Evolutionary conservation across 2,113 vertebrate genomes (phyloP).

Genomic region (Pseudolaguvia tuberculata): DNA sequence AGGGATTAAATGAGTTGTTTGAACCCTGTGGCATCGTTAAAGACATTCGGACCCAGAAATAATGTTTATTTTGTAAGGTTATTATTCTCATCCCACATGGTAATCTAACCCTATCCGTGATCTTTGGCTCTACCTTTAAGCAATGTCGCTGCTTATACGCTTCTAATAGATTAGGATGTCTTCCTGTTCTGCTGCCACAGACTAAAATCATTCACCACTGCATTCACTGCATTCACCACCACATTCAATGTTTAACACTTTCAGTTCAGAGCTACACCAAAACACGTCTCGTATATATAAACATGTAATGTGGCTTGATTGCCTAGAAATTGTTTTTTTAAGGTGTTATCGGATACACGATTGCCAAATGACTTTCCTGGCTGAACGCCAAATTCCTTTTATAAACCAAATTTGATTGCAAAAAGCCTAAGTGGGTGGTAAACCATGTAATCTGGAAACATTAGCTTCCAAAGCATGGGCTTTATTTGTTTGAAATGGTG

Average conservation of each 20-base stretch:
- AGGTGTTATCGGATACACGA: background rate
- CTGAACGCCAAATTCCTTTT: background rate
- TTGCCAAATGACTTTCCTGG: background rate
- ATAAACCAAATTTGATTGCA: slow-evolving; percentile 10
- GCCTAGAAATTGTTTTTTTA: background rate
- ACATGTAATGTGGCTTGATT: background rate
- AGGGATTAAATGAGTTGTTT: slow-evolving; percentile 8
- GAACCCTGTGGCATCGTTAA: background rate
- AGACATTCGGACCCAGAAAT: background rate
- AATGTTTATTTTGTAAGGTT: background rate
- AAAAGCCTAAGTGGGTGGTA: slow-evolving; percentile 20
- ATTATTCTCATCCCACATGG: background rate
- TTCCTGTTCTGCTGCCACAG: background rate
- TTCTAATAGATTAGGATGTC: background rate
- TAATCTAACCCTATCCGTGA: background rate
- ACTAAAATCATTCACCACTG: background rate
- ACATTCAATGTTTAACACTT: background rate
- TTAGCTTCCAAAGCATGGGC: slow-evolving; percentile 5
- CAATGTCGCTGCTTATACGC: background rate
- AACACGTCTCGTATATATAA: background rate
- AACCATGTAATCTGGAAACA: slow-evolving; percentile 19
- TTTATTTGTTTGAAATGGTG: slow-evolving; percentile 17
- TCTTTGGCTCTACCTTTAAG: background rate
- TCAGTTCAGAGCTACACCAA: background rate
- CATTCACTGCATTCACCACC: too few species aligned